Evolutionary conservation across 1,140 invertebrate genomes (phyloP).

Genomic region (Oreohelix idahoensis): DNA sequence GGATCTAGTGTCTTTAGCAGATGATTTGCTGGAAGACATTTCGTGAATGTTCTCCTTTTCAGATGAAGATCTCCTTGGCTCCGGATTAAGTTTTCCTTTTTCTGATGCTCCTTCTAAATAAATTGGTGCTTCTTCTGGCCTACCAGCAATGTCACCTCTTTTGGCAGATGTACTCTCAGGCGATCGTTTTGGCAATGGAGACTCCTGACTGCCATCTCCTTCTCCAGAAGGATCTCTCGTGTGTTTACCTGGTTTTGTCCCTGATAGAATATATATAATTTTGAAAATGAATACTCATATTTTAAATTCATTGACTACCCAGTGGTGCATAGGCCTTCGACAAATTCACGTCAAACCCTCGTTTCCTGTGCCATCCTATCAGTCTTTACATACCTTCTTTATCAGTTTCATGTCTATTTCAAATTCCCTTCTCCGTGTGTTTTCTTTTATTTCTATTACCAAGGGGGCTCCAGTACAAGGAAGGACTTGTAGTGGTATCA

Average conservation of each 20-base stretch:
- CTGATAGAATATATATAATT: constrained; percentile 31
- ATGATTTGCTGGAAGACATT: constrained; percentile 33
- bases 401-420: no score
- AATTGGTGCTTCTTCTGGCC: neutral
- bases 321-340: neutral
- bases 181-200: constrained; percentile 50
- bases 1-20: constrained; percentile 27
- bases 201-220: constrained; percentile 44
- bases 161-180: constrained; percentile 53
- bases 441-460: no score
- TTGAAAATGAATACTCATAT: neutral
- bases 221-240: constrained; percentile 37
- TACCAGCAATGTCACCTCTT: neutral
- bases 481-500: no score
- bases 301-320: neutral
- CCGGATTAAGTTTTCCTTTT: neutral
- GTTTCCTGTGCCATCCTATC: neutral
- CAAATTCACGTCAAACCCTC: neutral
- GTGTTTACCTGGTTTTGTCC: constrained; percentile 58
- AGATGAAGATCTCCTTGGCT: constrained; percentile 28
- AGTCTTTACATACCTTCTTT: no score
- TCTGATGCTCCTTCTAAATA: constrained; percentile 33
- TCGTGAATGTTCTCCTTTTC: constrained; percentile 11
- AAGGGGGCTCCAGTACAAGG: no score
- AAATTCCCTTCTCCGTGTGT: no score